Conservation (phyloP, 2,888 invertebrate genomes). For the Fissipunctia ypsillon region DNA sequence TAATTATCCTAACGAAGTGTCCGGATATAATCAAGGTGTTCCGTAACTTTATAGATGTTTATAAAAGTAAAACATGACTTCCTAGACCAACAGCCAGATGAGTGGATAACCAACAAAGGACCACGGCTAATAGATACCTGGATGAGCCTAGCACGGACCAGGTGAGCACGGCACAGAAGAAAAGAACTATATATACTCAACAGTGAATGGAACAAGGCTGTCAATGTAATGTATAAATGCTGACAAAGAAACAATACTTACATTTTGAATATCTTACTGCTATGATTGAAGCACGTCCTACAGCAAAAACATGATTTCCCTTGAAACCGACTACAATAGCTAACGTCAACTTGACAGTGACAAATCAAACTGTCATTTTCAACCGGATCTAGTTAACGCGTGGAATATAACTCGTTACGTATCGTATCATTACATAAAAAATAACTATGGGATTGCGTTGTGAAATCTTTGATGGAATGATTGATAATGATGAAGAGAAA, state of each 20-base stretch:
- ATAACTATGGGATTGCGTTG: conserved; percentile 47
- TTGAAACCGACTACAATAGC: conserved; percentile 51
- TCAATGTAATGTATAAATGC: neutral
- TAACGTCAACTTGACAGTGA: conserved; percentile 62
- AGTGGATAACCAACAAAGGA: neutral
- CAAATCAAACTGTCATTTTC: conserved; percentile 55
- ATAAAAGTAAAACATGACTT: neutral
- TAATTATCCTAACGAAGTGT: conserved; percentile 21
- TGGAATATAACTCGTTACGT: conserved; percentile 38
- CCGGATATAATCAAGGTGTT: neutral
- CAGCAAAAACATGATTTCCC: conserved; percentile 64
- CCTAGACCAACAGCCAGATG: no score
- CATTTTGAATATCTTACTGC: neutral
- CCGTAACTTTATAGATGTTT: no score
- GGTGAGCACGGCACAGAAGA: neutral
- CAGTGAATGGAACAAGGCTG: neutral
- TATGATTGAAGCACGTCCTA: conserved; percentile 43
- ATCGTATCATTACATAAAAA: conserved; percentile 46
- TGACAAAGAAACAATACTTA: conserved; percentile 1
- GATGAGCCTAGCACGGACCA: neutral
- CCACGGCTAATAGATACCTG: no score
- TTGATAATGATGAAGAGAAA: conserved; percentile 44
- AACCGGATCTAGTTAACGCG: conserved; percentile 68
- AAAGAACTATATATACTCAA: neutral
- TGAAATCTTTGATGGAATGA: conserved; percentile 47